phyloP scores from a whole-genome alignment of 2,888 invertebrate genomes.

The Temnothorax ravouxi region DNA sequence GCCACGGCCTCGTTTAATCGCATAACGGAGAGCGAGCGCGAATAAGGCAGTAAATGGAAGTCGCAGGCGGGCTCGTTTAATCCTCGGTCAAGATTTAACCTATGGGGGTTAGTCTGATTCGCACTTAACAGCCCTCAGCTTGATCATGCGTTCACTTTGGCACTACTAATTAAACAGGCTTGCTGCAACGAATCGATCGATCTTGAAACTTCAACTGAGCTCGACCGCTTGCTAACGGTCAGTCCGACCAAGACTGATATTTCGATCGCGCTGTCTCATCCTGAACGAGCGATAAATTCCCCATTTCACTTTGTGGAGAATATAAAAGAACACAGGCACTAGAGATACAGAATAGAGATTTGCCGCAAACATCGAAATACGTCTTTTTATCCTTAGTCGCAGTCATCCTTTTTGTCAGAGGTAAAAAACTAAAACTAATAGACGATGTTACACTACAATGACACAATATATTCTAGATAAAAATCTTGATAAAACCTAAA shows the following conservation, averaged over 20 bases:
- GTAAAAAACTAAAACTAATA: background rate
- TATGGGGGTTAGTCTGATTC: background rate
- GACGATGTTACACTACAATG: background rate
- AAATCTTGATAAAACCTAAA: background rate
- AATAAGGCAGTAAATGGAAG: conserved; percentile 23
- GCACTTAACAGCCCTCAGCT: conserved; percentile 8
- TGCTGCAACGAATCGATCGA: conserved; percentile 8
- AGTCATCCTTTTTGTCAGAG: background rate
- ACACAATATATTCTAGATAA: background rate
- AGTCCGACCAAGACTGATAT: background rate
- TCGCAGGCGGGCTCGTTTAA: background rate
- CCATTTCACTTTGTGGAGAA: background rate
- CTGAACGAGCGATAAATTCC: background rate
- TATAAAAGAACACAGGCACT: background rate
- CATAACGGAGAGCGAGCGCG: background rate
- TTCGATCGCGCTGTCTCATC: background rate
- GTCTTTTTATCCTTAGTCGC: background rate
- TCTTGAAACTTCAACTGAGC: conserved; percentile 9
- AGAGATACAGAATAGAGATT: background rate
- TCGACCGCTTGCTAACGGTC: background rate
- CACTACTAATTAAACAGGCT: conserved; percentile 32
- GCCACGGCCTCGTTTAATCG: conserved; percentile 12
- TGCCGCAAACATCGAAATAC: background rate
- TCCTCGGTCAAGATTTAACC: conserved; percentile 29
- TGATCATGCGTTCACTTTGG: background rate